Evolutionary conservation across 2,113 vertebrate genomes (phyloP).

Genomic region (Saccopteryx leptura): DNA sequence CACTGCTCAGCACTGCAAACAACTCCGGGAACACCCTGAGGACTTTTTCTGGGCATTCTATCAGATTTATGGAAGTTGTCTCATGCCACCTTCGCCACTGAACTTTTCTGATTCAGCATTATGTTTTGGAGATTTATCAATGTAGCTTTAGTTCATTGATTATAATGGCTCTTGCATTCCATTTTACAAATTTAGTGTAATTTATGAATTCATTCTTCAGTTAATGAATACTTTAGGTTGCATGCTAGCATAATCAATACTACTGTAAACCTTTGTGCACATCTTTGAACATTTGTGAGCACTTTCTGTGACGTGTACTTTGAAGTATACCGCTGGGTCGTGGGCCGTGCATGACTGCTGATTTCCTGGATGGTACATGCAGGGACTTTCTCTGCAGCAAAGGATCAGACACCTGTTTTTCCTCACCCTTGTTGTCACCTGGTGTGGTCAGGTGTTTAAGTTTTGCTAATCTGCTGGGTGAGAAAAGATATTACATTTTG

Average conservation of each 20-base stretch:
- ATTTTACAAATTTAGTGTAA: fast-evolving
- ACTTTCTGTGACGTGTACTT: background rate
- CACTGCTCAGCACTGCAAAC: background rate
- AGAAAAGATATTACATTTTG: background rate
- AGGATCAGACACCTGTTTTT: fast-evolving
- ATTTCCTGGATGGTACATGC: fast-evolving
- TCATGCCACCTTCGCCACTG: background rate
- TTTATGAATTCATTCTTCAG: no score
- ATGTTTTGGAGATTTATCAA: background rate
- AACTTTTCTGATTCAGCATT: background rate
- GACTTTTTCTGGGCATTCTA: background rate
- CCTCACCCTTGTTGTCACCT: fast-evolving
- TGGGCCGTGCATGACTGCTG: fast-evolving
- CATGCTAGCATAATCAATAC: background rate
- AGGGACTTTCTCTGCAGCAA: background rate
- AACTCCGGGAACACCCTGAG: fast-evolving
- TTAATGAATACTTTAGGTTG: fast-evolving
- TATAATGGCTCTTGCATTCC: fast-evolving
- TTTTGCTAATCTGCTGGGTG: background rate
- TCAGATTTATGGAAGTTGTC: background rate
- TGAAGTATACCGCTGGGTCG: background rate
- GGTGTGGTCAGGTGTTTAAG: background rate
- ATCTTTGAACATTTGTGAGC: background rate
- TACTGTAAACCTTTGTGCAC: fast-evolving
- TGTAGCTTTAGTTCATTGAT: background rate